These are phyloP conservation scores for Erinaceus europaeus DNA, from an alignment of 2,113 vertebrate species.

Conservation along the genomic window DNA sequence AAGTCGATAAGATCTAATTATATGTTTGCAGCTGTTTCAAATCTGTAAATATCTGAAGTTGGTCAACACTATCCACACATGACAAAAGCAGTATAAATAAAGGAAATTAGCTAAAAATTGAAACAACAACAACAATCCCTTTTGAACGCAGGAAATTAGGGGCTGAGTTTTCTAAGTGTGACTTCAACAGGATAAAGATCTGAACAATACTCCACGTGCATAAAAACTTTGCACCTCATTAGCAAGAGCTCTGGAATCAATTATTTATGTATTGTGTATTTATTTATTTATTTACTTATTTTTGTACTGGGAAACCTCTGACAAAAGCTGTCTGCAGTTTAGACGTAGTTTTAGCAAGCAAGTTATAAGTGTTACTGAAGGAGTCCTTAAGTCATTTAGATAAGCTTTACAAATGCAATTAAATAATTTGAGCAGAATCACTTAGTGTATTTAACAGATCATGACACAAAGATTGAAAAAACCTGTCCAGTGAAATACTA, in stretches of 20 bases:
- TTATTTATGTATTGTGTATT: no score
- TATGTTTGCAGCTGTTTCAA: slow-evolving; percentile 78
- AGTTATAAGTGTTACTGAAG: not conserved
- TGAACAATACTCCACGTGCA: slow-evolving; percentile 16
- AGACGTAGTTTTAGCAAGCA: not conserved
- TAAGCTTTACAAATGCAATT: not conserved
- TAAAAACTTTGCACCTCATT: slow-evolving; percentile 35
- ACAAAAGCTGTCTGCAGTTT: not conserved
- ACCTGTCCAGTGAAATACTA: not conserved
- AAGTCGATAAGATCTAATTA: slow-evolving; percentile 77
- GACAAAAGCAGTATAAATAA: slow-evolving; percentile 80
- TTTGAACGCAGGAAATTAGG: slow-evolving; percentile 70
- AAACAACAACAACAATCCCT: slow-evolving; percentile 74
- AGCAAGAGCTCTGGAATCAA: not conserved
- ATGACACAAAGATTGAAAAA: not conserved
- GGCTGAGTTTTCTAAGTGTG: slow-evolving; percentile 48
- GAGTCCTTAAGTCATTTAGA: not conserved
- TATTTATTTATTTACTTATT: no score
- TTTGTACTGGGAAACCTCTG: not conserved
- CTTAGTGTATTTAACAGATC: not conserved
- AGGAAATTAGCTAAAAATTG: slow-evolving; percentile 81
- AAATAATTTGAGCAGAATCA: not conserved
- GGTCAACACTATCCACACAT: slow-evolving; percentile 64
- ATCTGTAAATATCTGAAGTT: slow-evolving; percentile 77
- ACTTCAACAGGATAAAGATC: slow-evolving; percentile 61